phyloP scores from a whole-genome alignment of 2,888 invertebrate genomes.

The Nycteola revayana region DNA sequence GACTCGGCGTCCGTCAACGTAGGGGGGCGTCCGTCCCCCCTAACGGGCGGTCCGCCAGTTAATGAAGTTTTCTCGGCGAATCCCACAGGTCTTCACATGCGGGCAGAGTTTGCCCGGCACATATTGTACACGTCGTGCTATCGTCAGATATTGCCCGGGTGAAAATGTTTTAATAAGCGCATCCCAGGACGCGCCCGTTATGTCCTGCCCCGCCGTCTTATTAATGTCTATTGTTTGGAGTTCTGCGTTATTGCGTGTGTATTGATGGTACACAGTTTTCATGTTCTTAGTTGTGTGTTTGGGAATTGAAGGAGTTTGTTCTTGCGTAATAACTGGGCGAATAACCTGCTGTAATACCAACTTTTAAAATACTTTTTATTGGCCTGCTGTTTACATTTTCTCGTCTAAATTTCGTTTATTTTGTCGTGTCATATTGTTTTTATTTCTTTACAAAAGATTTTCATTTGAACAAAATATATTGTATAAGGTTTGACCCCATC shows the following conservation, averaged over 20 bases:
- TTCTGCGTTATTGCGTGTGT: slow-evolving; percentile 71
- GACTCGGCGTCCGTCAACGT: slow-evolving; percentile 64
- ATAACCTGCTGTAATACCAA: too few relatives aligned
- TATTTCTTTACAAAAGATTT: too few relatives aligned
- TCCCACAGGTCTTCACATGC: slow-evolving; percentile 82
- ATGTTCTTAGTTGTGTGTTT: slow-evolving; percentile 30
- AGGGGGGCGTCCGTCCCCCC: slow-evolving; percentile 43
- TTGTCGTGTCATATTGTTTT: too few relatives aligned
- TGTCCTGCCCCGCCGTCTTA: slow-evolving; percentile 62
- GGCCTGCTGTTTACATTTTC: too few relatives aligned
- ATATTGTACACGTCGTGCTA: slow-evolving; percentile 76
- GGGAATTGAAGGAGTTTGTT: not conserved
- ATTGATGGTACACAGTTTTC: slow-evolving; percentile 47
- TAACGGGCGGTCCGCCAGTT: slow-evolving; percentile 54
- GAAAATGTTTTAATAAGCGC: slow-evolving; percentile 82
- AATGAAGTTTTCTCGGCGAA: slow-evolving; percentile 82
- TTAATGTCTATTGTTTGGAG: slow-evolving; percentile 80
- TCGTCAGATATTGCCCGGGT: slow-evolving; percentile 73
- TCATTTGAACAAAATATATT: too few relatives aligned
- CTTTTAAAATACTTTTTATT: too few relatives aligned
- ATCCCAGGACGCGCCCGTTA: slow-evolving; percentile 60
- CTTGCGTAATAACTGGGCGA: too few relatives aligned
- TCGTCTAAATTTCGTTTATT: too few relatives aligned
- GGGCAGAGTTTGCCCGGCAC: slow-evolving; percentile 73
- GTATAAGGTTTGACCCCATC: too few relatives aligned